Evolutionary conservation across 2,113 vertebrate species (phyloP).

Genomic region (Rhegmatorhina hoffmannsi): DNA sequence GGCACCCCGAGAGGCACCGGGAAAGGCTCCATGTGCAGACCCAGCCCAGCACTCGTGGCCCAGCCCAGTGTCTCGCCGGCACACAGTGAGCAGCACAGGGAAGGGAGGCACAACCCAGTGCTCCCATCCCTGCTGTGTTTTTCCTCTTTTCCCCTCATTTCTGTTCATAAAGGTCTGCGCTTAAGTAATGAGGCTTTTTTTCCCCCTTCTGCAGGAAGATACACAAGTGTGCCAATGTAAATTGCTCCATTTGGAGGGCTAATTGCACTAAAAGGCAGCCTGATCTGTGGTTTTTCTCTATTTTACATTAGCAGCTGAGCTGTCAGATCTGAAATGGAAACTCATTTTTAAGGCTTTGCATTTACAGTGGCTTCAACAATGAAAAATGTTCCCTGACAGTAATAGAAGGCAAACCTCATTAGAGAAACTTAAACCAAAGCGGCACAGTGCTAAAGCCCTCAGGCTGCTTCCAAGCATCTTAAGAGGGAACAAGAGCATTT

Average conservation of each 20-base stretch:
- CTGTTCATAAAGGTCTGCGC: slow-evolving; percentile 58
- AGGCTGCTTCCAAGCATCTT: slow-evolving; percentile 75
- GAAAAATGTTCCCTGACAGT: slow-evolving; percentile 79
- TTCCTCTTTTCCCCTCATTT: slow-evolving; percentile 38
- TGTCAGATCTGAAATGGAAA: slow-evolving; percentile 75
- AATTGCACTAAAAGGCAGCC: slow-evolving; percentile 76
- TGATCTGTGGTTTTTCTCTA: slow-evolving; percentile 71
- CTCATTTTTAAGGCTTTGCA: slow-evolving; percentile 78
- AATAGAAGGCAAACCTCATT: slow-evolving; percentile 80
- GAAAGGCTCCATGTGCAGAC: background rate
- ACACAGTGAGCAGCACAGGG: background rate
- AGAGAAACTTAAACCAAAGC: slow-evolving; percentile 78
- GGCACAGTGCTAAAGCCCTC: slow-evolving; percentile 74
- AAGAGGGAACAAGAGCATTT: slow-evolving; percentile 71
- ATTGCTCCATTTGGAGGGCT: slow-evolving; percentile 78
- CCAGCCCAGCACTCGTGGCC: background rate
- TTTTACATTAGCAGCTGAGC: slow-evolving; percentile 76
- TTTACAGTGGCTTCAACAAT: slow-evolving; percentile 76
- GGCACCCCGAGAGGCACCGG: rapidly evolving
- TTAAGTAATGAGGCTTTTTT: slow-evolving; percentile 67
- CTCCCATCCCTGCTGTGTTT: background rate
- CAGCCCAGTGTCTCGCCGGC: background rate
- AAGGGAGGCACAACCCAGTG: background rate
- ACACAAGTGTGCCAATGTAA: slow-evolving; percentile 75
- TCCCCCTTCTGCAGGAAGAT: slow-evolving; percentile 67